Percentiles rank a stretch among this genome's conserved stretches.
Conservation (phyloP, 2,113 vertebrate genomes). For the Ciconia boyciana region DNA sequence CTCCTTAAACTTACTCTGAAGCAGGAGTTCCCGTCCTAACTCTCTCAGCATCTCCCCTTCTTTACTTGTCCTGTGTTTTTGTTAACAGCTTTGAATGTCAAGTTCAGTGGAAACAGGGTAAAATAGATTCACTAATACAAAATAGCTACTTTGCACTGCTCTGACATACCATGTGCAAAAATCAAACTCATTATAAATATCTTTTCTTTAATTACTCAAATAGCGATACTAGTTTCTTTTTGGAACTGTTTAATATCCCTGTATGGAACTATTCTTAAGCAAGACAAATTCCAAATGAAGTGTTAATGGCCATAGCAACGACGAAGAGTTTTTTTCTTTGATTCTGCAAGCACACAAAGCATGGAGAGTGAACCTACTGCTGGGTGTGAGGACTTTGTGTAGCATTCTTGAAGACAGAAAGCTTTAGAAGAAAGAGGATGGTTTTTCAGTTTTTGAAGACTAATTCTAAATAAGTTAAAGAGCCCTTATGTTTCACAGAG, state of each 20-base stretch:
- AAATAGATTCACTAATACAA: background rate
- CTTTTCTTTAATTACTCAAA: background rate
- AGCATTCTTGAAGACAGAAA: background rate
- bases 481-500: background rate
- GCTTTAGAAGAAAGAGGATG: background rate
- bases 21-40: background rate
- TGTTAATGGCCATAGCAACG: background rate
- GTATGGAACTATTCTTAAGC: background rate
- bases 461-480: background rate
- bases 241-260: background rate
- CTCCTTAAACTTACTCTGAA: background rate
- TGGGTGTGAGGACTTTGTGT: background rate
- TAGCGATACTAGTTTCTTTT: background rate
- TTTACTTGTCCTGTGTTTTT: background rate
- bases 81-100: background rate
- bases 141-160: background rate
- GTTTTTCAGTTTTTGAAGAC: background rate
- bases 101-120: background rate
- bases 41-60: background rate
- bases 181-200: background rate
- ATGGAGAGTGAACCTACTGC: background rate
- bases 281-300: background rate
- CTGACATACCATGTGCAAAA: background rate
- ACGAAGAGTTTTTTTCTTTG: background rate
- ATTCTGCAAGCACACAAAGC: background rate